A percentile compares a stretch with the other conserved stretches of the same genome.
These are phyloP conservation scores for Morone saxatilis DNA, from an alignment of 2,113 vertebrate species.

Conservation along the genomic window DNA sequence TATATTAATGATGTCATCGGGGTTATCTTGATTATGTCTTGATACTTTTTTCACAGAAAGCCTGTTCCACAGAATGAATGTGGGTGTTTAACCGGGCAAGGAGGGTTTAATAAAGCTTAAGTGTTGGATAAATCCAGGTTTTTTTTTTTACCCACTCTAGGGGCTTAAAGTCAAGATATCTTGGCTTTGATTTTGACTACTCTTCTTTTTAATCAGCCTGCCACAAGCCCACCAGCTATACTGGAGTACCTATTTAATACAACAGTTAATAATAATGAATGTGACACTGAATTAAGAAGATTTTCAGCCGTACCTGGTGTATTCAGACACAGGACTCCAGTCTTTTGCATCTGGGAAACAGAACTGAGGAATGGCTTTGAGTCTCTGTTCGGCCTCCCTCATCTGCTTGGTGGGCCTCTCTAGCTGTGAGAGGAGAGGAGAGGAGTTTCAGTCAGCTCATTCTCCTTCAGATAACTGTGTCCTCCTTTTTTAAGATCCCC, in stretches of 20 bases:
- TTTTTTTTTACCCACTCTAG: neutral
- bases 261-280: neutral
- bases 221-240: no score
- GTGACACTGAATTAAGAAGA: neutral
- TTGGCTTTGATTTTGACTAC: neutral
- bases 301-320: constrained; percentile 87
- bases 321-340: constrained; percentile 95
- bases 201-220: neutral
- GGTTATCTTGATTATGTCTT: neutral
- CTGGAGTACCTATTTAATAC: neutral
- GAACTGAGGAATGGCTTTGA: constrained; percentile 98
- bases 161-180: neutral
- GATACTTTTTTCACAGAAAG: neutral
- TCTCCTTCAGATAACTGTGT: constrained; percentile 39
- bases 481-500: constrained; percentile 35
- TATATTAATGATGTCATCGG: neutral
- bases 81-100: neutral
- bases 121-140: neutral
- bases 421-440: constrained; percentile 84
- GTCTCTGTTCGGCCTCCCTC: constrained; percentile 96
- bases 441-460: constrained; percentile 35
- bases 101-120: neutral
- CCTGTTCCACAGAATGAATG: neutral
- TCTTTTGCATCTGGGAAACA: constrained; percentile 99
- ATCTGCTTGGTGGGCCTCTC: constrained; percentile 98